Evolutionary conservation across 1,140 invertebrate genomes (phyloP).

Genomic region (Hormaphis cornu): DNA sequence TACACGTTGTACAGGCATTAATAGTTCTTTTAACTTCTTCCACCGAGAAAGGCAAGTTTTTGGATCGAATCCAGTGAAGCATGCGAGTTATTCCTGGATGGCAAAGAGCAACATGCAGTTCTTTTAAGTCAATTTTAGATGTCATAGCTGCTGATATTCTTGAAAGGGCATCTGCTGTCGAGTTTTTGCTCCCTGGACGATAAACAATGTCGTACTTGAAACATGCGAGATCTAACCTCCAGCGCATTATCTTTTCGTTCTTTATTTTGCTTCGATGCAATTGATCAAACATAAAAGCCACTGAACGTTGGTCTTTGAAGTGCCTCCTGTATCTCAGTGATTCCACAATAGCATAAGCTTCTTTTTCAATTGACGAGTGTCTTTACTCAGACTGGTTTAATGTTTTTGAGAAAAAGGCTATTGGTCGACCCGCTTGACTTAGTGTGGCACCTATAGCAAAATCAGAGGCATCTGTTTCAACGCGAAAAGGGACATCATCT

Average conservation of each 20-base stretch:
- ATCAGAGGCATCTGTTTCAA: conserved; percentile 13
- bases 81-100: conserved; percentile 36
- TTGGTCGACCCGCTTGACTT: background rate
- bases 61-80: conserved; percentile 34
- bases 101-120: conserved; percentile 35
- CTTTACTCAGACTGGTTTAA: background rate
- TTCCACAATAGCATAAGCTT: background rate
- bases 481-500: no score
- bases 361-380: background rate
- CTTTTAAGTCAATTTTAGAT: conserved; percentile 31
- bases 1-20: conserved; percentile 31
- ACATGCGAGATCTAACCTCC: background rate
- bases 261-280: no score
- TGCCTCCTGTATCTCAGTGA: no score
- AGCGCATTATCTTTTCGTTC: background rate
- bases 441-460: background rate
- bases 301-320: no score
- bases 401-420: background rate
- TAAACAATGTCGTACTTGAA: background rate
- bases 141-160: conserved; percentile 13
- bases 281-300: no score
- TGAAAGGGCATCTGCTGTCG: background rate
- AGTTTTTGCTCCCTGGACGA: background rate
- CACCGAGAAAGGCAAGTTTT: background rate
- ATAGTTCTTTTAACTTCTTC: conserved; percentile 33